Evolutionary conservation across 2,888 invertebrate genomes (phyloP), one percentile per base, ranked within the genome.

Genomic region (Phoenoteleia sp.): DNA sequence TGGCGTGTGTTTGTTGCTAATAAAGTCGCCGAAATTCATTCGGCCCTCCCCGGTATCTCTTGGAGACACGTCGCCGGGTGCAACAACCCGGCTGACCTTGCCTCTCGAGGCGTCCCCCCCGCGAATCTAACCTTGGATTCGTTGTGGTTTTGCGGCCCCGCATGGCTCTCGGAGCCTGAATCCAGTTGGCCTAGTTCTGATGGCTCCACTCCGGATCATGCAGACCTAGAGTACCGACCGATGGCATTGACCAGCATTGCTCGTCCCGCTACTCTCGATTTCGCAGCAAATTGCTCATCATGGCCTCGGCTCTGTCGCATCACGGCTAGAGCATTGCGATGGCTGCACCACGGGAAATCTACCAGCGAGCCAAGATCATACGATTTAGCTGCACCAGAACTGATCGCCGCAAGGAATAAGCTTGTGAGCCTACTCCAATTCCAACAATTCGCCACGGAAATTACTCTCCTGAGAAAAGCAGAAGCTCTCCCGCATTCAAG

Each of bases 1-100:
- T 77, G 77, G 67, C 15, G 42, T 17, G 66, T 66, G 3, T 77
- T 77, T 17, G 69, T 69, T 1, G 77, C 67, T 6, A 77, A 77
- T 49, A 42, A 56, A 3, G 60, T 77, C 1, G 67, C 77, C 2
- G 56, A 58, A 29, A 77, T 77, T 47, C 69, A 77, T 15, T 19
- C 36, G 13, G 5, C 25, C 0, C 13, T 45, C 13, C 36, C 58
- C 15, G 21, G 15, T 3, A 42, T 42, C 9, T 3, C 19, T 3
- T 67, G 58, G 62, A 29, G 71, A 2, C 79, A 71, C 39, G 45
- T 79, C 0, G 13, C 23, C 15, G 45, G 58, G 3, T 7, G 45
- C 13, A 39, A 29, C 5, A 79, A 76, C 29, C 67, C 76, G 2
- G 79, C 69, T 2, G 79, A 79, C 36, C 42, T 62, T 0, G 67